Conservation (phyloP, 2,797 vertebrate species). For the Phoeniculus purpureus region DNA sequence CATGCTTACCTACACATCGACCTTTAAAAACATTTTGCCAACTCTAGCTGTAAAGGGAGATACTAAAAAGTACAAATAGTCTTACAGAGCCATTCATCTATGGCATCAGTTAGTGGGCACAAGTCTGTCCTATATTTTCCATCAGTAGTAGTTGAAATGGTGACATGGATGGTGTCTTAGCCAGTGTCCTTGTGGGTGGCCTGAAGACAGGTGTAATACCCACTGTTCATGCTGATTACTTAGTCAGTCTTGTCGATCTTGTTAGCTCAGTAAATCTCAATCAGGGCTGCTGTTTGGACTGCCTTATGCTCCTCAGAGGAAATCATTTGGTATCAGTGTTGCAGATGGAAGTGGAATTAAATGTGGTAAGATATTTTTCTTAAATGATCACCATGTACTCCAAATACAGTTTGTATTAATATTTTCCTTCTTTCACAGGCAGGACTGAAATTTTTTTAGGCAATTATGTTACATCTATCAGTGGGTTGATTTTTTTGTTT, state of each 20-base stretch:
- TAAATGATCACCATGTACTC: not conserved
- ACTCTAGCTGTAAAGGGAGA: not conserved
- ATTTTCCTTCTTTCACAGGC: not conserved
- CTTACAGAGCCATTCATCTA: not conserved
- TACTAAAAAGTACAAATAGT: not conserved
- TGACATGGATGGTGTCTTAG: not conserved
- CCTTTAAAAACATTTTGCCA: not conserved
- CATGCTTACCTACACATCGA: not conserved
- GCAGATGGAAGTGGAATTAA: not conserved
- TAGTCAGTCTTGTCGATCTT: not conserved
- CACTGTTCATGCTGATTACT: not conserved
- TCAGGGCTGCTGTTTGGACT: not conserved
- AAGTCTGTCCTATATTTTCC: not conserved
- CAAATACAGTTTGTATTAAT: not conserved
- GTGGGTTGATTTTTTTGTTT: constrained; percentile 13
- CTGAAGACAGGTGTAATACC: not conserved
- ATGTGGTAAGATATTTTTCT: not conserved
- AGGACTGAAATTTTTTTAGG: not conserved
- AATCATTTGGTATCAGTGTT: not conserved
- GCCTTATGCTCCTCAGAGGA: not conserved
- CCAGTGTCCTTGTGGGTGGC: not conserved
- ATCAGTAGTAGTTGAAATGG: not conserved
- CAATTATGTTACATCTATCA: not conserved
- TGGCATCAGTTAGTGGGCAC: not conserved
- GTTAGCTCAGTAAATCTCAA: not conserved